Percentiles rank a stretch among this genome's conserved stretches.
phyloP scores from a whole-genome alignment of 2,797 vertebrate species.

The Pelochelys cantorii region DNA sequence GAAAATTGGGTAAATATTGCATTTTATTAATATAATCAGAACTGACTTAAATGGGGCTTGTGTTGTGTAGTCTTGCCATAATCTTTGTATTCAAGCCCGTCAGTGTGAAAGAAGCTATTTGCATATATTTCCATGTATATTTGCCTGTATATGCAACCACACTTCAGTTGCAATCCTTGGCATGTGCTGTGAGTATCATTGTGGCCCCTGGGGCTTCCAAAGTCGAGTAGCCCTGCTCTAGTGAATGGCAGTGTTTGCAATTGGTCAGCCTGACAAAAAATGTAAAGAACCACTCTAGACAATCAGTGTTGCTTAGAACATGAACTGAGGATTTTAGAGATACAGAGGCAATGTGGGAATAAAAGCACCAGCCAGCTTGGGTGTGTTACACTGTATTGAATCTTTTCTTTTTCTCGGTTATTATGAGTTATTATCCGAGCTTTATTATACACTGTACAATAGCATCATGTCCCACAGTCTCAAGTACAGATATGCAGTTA shows the following conservation, averaged over 20 bases:
- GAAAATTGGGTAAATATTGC: too few relatives aligned
- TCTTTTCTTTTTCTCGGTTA: background rate
- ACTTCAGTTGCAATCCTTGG: too few relatives aligned
- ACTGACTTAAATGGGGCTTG: too few relatives aligned
- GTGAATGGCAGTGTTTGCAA: background rate
- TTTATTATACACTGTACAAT: background rate
- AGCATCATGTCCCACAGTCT: background rate
- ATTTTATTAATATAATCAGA: too few relatives aligned
- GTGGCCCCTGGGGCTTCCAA: too few relatives aligned
- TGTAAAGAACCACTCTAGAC: fast-evolving
- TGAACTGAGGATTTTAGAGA: background rate
- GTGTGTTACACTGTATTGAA: background rate
- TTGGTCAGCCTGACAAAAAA: background rate
- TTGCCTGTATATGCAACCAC: too few relatives aligned
- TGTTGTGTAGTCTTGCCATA: too few relatives aligned
- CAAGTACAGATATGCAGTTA: background rate
- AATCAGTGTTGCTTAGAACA: background rate
- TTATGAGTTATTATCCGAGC: background rate
- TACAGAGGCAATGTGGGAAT: fast-evolving
- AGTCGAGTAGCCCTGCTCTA: background rate
- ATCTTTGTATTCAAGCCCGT: too few relatives aligned
- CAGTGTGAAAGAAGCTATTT: too few relatives aligned
- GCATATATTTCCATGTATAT: too few relatives aligned
- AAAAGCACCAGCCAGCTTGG: background rate
- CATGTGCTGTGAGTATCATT: too few relatives aligned